Base-by-base conservation (phyloP, 2,113 vertebrate genomes). In the Sula dactylatra region DNA sequence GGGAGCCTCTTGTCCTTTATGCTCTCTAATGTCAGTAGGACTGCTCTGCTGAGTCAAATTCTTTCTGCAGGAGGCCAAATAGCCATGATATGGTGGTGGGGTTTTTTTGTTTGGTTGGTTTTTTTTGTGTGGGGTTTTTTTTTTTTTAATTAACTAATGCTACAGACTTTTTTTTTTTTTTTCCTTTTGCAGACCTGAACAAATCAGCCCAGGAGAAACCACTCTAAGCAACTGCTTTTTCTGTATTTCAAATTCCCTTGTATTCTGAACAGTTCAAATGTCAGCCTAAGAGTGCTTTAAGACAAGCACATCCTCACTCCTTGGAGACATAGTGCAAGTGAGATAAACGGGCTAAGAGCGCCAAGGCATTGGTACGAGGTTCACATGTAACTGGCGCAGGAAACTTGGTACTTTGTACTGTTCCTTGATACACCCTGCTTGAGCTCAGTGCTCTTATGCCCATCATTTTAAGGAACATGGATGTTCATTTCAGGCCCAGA, bases 401-500 rank as follows among this genome's bases (percentile, higher is more conserved):
- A 24, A 12, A 25, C 29, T 16, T 1, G 3, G 56, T 29, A 6
- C 45, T 55, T 24, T 22, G 49, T 24, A 3, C 52, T 14, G 31
- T 4, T 38, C 62, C 49, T 58, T 5, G 45, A 12, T 2, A 34
- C 7, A 2, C 47, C 24, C 59, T 31, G 22, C 59, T 16, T 6
- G 21, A 32, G 38, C 34, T n/a, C 47, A 29, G n/a, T 7, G 2
- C 58, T 21, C 38, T 17, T 10, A 18, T 0, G 62, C 4, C 40
- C 73, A 11, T 3, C 47, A 3, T 52, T 38, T 9, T 3, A 27
- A 40, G 54, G 31, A n/a, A 34, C 3, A 1, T 0, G 16, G 19
- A 11, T 17, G 8, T 3, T 24, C 40, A 21, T 6, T 12, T 42
- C 27, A 26, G 5, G 22, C 24, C 32, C 47, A 89, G 40, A 36